Conservation (phyloP, 2,113 vertebrate genomes). For the Rhombomys opimus region DNA sequence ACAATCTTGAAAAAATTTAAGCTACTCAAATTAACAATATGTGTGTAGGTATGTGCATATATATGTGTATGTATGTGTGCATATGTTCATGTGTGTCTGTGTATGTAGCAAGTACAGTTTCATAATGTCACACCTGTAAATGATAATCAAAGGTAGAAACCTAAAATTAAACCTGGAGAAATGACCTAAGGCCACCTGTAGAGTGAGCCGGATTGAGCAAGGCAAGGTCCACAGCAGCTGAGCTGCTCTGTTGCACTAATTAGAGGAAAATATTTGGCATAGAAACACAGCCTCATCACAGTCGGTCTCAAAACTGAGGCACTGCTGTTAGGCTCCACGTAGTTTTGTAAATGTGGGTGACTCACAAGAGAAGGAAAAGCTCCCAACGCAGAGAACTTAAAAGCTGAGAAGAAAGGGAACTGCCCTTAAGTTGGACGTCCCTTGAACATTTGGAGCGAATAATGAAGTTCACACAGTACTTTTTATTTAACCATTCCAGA, state of each 20-base stretch:
- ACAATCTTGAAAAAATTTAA: constrained; percentile 26
- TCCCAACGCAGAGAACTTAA: neutral
- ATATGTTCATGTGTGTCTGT: neutral
- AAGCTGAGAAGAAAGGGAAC: neutral
- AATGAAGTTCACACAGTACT: neutral
- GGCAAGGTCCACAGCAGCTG: constrained; percentile 80
- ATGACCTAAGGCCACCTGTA: constrained; percentile 68
- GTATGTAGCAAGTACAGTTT: neutral
- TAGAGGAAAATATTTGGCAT: constrained; percentile 75
- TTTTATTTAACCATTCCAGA: constrained; percentile 55
- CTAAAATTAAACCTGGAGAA: constrained; percentile 67
- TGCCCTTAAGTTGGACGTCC: neutral
- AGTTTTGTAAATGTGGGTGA: neutral
- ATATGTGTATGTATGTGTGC: neutral
- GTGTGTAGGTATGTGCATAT: neutral
- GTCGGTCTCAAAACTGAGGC: constrained; percentile 58
- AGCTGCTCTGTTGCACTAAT: constrained; percentile 77
- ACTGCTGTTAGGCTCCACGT: neutral
- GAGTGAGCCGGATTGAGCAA: constrained; percentile 60
- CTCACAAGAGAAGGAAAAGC: neutral
- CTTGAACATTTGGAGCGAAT: constrained; percentile 38
- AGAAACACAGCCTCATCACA: constrained; percentile 68
- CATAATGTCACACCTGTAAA: constrained; percentile 57
- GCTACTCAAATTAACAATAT: neutral
- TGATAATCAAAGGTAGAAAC: constrained; percentile 72